Base-by-base conservation (phyloP, 2,797 vertebrate genomes). In the Poeciliopsis paucimaculata region DNA sequence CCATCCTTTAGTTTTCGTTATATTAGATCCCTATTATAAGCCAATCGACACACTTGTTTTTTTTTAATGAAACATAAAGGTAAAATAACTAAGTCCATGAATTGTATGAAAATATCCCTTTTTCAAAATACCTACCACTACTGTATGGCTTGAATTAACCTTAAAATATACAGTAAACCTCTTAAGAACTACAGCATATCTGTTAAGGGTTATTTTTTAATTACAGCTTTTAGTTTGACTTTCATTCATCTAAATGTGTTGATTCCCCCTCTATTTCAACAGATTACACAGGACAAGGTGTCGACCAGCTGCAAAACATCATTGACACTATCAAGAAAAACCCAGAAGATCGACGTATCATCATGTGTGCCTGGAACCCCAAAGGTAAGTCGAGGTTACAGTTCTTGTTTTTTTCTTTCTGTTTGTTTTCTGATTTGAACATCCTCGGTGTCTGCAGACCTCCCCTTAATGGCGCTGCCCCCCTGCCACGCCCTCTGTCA, bases 301-400 rank as follows among this genome's bases (percentile, higher is more conserved):
- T 99, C 9, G 98, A 99, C 93, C 98, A 99, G 91, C 90, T 99
- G 77, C 96, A 99, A 90, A 96, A 97, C 12, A 94, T 99, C 75
- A 98, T 99, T n/a, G 96, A 99, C 89, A 98, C 92, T 0, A 99
- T 99, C 91, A 98, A 94, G 90, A 96, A 87, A 26, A 98, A 98
- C 84, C 98, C 98, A 60, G 95, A 99, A 23, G 97, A 99, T 94
- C 92, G 98, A 83, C 96, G 98, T 87, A 99, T 99, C 87, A 98
- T 99, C 87, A 96, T 99, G 96, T 99, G 97, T 60, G 97, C 98
- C 2, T 99, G 98, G 98, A 99, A 99, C 92, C 97, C 98, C 8
- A 99, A 97, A 98, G 98, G 98, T 99, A 86, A 53, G 2, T 70
- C 57, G 8, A 31, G 20, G 12, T 7, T 13, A 72, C 71, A 0